phyloP scores from a whole-genome alignment of 2,888 invertebrate species.

The Nesidiocoris tenuis region DNA sequence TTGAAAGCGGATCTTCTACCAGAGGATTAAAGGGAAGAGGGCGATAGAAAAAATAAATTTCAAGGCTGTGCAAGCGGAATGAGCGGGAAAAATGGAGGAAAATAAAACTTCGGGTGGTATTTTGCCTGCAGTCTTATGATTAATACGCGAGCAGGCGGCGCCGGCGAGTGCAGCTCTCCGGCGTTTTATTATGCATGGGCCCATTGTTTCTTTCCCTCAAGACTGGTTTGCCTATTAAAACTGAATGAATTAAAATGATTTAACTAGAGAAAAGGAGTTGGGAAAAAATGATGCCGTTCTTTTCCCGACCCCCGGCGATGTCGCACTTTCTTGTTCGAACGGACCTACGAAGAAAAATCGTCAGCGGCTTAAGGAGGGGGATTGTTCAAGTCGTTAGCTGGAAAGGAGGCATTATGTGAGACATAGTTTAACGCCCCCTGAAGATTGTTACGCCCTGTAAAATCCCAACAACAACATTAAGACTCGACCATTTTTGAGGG shows the following conservation, averaged over 20 bases:
- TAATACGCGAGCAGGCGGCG: conserved; percentile 16
- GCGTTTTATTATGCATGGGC: conserved; percentile 28
- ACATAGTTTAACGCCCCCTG: too few relatives aligned
- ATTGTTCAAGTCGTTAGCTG: background rate
- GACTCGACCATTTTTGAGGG: too few relatives aligned
- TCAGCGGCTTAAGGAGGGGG: background rate
- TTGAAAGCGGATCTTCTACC: background rate
- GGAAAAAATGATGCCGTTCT: background rate
- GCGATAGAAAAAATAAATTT: background rate
- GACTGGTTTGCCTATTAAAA: conserved; percentile 32
- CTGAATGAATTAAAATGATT: conserved; percentile 33
- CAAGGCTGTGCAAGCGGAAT: background rate
- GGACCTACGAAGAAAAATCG: background rate
- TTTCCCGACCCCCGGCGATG: background rate
- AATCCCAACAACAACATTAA: too few relatives aligned
- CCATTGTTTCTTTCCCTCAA: conserved; percentile 28
- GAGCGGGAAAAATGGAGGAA: background rate
- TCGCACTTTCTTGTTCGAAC: background rate
- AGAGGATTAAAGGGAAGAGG: background rate
- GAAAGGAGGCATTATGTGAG: too few relatives aligned
- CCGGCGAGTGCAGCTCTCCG: conserved; percentile 6
- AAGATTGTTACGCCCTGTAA: too few relatives aligned
- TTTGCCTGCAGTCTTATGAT: conserved; percentile 23
- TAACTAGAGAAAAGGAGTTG: background rate
- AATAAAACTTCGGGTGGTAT: background rate